Evolutionary conservation across 2,888 invertebrate species (phyloP).

Genomic region (Cactoblastis cactorum): DNA sequence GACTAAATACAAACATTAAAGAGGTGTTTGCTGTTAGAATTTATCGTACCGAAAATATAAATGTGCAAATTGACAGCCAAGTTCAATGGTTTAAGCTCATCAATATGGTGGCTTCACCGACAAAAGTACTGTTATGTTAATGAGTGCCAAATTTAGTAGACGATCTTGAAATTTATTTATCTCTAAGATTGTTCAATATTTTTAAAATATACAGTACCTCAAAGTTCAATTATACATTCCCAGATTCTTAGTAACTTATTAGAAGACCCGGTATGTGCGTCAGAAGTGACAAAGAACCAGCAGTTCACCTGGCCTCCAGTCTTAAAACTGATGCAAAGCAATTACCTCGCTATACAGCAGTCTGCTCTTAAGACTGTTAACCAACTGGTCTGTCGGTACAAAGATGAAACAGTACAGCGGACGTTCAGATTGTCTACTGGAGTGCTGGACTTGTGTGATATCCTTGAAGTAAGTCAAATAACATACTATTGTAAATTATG

Average conservation of each 20-base stretch:
- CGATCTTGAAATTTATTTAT: no score
- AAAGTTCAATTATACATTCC: not conserved
- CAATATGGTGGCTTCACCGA: no score
- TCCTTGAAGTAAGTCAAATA: constrained; percentile 64
- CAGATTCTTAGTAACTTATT: constrained; percentile 71
- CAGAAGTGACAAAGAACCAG: constrained; percentile 67
- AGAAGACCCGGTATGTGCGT: constrained; percentile 67
- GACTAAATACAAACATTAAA: no score
- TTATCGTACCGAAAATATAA: no score
- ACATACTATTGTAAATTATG: no score
- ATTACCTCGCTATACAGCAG: constrained; percentile 71
- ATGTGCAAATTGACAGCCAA: no score
- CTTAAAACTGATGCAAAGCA: constrained; percentile 66
- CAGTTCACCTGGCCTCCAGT: constrained; percentile 71
- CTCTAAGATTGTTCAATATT: no score
- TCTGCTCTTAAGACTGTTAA: constrained; percentile 69
- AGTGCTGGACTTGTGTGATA: constrained; percentile 66
- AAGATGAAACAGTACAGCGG: constrained; percentile 65
- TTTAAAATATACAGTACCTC: no score
- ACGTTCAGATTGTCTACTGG: constrained; percentile 72
- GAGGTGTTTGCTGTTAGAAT: no score
- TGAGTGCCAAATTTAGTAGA: no score
- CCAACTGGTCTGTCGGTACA: constrained; percentile 64
- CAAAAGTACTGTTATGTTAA: no score
- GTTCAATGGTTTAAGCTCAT: no score